Percentiles rank a stretch among this genome's conserved stretches.
phyloP scores from a whole-genome alignment of 2,888 invertebrate genomes.

The Entomobrya proxima region DNA sequence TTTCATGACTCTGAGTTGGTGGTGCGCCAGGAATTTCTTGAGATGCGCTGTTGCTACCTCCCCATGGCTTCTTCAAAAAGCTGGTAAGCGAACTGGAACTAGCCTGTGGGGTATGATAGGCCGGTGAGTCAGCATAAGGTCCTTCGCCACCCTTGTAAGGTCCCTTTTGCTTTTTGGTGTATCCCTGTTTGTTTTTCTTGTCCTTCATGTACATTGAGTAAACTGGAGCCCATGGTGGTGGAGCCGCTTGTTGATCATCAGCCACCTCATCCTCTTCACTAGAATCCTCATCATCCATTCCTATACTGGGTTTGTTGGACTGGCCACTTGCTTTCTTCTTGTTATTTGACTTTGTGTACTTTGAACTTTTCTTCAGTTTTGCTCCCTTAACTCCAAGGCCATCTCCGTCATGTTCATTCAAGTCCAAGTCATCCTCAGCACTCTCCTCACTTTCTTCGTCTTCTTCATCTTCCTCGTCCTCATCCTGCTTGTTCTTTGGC shows the following conservation, averaged over 20 bases:
- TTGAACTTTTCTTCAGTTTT: neutral
- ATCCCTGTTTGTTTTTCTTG: constrained; percentile 47
- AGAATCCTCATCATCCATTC: constrained; percentile 25
- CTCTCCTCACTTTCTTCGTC: constrained; percentile 48
- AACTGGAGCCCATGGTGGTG: constrained; percentile 49
- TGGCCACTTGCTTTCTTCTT: neutral
- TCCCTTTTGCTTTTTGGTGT: constrained; percentile 50
- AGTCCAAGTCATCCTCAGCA: constrained; percentile 50
- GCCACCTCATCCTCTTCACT: constrained; percentile 57
- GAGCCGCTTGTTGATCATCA: constrained; percentile 15
- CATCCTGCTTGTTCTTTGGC: constrained; percentile 23
- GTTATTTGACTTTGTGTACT: neutral
- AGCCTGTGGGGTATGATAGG: neutral
- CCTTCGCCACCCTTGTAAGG: constrained; percentile 47
- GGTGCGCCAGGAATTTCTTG: constrained; percentile 9
- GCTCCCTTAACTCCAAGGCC: neutral
- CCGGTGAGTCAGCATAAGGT: constrained; percentile 17
- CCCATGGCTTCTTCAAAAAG: constrained; percentile 44
- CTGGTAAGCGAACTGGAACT: neutral
- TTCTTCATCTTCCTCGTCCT: constrained; percentile 57
- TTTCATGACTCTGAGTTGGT: constrained; percentile 26
- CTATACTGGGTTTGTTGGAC: neutral
- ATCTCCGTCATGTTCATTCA: no score
- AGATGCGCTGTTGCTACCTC: constrained; percentile 11
- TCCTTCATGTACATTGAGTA: constrained; percentile 45